Evolutionary conservation across 2,113 vertebrate species (phyloP).

Genomic region (Myocastor coypus): DNA sequence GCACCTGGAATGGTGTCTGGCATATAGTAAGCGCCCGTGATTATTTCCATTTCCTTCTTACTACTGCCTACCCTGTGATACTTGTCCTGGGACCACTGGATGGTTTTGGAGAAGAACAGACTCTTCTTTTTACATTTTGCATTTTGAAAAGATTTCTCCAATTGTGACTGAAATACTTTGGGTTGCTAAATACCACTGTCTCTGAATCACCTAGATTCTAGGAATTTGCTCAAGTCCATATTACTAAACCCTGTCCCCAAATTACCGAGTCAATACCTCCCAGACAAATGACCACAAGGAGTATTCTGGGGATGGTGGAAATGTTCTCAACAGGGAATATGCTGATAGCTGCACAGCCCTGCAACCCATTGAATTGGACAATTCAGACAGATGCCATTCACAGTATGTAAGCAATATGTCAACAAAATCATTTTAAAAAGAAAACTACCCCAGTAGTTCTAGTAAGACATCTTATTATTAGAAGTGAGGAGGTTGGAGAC

Average conservation of each 20-base stretch:
- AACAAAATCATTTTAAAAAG: not conserved
- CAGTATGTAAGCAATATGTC: not conserved
- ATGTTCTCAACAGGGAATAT: not conserved
- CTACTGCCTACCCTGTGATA: no score
- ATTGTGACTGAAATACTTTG: not conserved
- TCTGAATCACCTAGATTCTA: not conserved
- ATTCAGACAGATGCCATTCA: not conserved
- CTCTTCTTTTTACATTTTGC: accelerated
- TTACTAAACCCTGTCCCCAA: not conserved
- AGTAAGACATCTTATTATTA: not conserved
- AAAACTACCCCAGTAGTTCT: not conserved
- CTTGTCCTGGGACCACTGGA: no score
- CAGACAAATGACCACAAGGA: not conserved
- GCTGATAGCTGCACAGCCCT: not conserved
- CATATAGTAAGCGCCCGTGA: accelerated
- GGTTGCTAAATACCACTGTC: not conserved
- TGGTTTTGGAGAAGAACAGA: not conserved
- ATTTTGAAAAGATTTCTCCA: not conserved
- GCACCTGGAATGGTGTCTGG: not conserved
- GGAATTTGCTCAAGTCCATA: not conserved
- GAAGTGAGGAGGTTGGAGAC: not conserved
- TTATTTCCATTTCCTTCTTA: not conserved
- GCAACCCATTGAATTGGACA: not conserved
- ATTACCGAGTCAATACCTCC: not conserved
- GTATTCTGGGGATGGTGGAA: not conserved